These are phyloP conservation scores for Lasioglossum morio DNA, from an alignment of 2,888 invertebrate species.

Conservation along the genomic window DNA sequence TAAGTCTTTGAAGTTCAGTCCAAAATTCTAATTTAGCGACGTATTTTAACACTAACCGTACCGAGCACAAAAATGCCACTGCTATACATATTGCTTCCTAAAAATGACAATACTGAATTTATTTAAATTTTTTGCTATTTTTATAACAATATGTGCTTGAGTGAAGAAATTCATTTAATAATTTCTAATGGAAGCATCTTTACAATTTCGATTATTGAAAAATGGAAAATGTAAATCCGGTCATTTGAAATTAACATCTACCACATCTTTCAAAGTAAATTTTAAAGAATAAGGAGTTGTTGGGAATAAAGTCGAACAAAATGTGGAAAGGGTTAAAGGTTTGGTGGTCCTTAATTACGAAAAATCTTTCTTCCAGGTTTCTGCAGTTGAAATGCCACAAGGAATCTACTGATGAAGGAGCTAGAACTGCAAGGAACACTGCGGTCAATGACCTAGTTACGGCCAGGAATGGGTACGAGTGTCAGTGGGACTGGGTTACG, in stretches of 20 bases:
- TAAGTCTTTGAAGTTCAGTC: background rate
- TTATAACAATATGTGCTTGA: too few species aligned
- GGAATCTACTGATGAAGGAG: background rate
- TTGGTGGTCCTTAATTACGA: background rate
- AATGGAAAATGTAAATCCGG: too few species aligned
- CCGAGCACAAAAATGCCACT: too few species aligned
- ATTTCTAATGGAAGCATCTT: too few species aligned
- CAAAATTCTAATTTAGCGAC: background rate
- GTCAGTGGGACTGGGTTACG: background rate
- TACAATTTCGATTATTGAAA: too few species aligned
- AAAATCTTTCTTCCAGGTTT: background rate
- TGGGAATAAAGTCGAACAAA: background rate
- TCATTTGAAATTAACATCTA: background rate
- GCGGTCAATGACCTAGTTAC: background rate
- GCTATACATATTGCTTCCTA: too few species aligned
- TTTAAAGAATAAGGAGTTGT: background rate
- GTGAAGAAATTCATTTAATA: too few species aligned
- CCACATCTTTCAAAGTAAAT: background rate
- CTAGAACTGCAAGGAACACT: background rate
- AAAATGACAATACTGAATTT: too few species aligned
- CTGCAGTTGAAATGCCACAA: background rate
- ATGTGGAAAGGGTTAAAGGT: background rate
- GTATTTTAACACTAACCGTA: too few species aligned
- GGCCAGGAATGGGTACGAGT: background rate
- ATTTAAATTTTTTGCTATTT: too few species aligned